Percentiles rank a stretch among this genome's conserved stretches.
phyloP scores from a whole-genome alignment of 2,888 invertebrate species.

The Camponotus fellah region DNA sequence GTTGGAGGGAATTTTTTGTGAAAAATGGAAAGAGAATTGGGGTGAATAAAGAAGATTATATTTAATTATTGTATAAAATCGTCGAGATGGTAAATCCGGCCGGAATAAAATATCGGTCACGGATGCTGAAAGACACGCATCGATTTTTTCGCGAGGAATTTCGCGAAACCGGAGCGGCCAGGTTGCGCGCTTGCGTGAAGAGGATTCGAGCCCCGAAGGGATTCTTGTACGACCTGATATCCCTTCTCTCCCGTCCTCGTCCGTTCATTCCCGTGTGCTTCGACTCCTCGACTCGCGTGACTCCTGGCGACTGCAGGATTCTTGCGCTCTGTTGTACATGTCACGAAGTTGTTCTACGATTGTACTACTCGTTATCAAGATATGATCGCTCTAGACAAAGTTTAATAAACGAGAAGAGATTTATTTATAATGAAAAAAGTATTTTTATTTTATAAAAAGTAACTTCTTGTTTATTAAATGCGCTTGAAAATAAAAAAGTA shows the following conservation, averaged over 20 bases:
- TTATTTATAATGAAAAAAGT: background rate
- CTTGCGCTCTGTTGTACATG: conserved; percentile 72
- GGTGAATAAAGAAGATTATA: background rate
- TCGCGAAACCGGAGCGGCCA: background rate
- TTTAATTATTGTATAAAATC: background rate
- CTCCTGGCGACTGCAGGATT: conserved; percentile 74
- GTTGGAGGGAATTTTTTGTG: background rate
- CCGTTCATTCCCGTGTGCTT: conserved; percentile 20
- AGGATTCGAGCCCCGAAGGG: conserved; percentile 48
- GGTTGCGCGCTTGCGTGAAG: background rate
- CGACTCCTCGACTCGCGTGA: conserved; percentile 44
- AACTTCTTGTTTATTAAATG: background rate
- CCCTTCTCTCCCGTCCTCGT: background rate
- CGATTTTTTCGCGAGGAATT: background rate
- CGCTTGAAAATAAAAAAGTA: too few species aligned
- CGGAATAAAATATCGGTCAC: conserved; percentile 3
- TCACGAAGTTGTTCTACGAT: conserved; percentile 21
- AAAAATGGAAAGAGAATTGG: background rate
- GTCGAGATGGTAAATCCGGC: background rate
- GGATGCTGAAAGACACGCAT: background rate
- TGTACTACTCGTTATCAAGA: conserved; percentile 51
- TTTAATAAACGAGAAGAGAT: background rate
- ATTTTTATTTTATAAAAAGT: conserved; percentile 1
- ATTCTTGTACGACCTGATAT: conserved; percentile 45
- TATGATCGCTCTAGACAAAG: background rate